Base-by-base conservation (phyloP, 37 sponge, comb jelly and placozoan species). In the Spongia lamella region DNA sequence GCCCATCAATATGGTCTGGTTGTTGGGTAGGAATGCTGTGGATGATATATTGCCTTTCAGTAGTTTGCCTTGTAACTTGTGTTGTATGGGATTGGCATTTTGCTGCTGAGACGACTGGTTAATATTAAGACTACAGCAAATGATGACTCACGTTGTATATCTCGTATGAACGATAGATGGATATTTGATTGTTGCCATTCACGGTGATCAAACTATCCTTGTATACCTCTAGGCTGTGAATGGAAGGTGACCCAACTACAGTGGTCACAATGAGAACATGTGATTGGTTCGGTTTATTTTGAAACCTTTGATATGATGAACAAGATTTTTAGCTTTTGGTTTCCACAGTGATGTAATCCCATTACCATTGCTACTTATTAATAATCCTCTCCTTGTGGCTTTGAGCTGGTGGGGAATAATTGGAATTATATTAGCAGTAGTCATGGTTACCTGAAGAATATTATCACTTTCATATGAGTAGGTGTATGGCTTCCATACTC, bases 261-360 rank as follows among this genome's bases (percentile, higher is more conserved):
- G 68, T 35, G 20, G 2, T 17, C 38, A 66, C 1, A 17, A 19
- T 34, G 27, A 3, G 4, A 35, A 25, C 66, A 64, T 31, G 3
- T 64, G 14, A 13, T 33, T 38, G 17, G 19, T 37, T 1, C 5
- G 16, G 5, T 4, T 64, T 32, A 7, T 7, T 32, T 33, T 66
- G n/a, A n/a, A 64, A 86, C 86, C 86, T 78, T 65, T 81, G 27
- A 77, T 54, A 31, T 52, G 71, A 56, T 72, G 60, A 3, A 90
- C 31, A 15, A 66, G 43, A n/a, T 73, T 72, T 6, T 79, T 83
- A 38, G 55, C 21, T 25, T 37, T 61, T 14, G 83, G 88, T 72
- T 61, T 81, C 91, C 91, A 90, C 39, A 86, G 56, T 0, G 78
- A 66, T 22, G 86, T 34, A 16, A 67, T 21, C 0, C 90, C 90